Evolutionary conservation across 1,140 invertebrate species (phyloP).

Genomic region (Cyrtorhinus lividipennis): DNA sequence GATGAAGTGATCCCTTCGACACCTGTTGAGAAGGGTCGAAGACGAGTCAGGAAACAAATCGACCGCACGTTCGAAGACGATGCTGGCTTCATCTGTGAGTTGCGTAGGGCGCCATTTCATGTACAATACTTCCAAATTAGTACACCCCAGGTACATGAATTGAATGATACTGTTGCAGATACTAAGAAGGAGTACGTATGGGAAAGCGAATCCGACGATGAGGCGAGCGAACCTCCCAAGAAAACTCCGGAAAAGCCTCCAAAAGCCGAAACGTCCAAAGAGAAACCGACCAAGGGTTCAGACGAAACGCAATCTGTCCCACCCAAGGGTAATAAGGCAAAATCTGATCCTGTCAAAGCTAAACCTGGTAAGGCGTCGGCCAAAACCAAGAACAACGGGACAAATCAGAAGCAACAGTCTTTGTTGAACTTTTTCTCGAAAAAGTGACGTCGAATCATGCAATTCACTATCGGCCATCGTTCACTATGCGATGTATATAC

Average conservation of each 20-base stretch:
- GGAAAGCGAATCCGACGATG: slow-evolving; percentile 14
- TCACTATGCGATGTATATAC: too few relatives aligned
- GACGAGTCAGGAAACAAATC: slow-evolving; percentile 11
- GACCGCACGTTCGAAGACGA: slow-evolving; percentile 14
- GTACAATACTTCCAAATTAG: too few relatives aligned
- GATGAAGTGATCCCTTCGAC: slow-evolving; percentile 18
- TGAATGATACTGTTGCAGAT: too few relatives aligned
- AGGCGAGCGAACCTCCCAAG: background rate
- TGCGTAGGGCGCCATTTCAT: too few relatives aligned
- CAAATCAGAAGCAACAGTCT: background rate
- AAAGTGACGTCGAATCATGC: background rate
- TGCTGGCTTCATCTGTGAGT: slow-evolving; percentile 18
- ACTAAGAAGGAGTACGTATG: slow-evolving; percentile 13
- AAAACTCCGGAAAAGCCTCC: background rate
- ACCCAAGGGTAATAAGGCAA: background rate
- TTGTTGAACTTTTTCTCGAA: background rate
- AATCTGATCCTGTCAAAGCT: background rate
- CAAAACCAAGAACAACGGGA: background rate
- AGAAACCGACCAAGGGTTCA: background rate
- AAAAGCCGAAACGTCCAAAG: background rate
- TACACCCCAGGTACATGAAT: too few relatives aligned
- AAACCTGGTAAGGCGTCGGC: background rate
- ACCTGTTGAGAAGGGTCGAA: slow-evolving; percentile 9
- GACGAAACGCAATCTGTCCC: background rate
- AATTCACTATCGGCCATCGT: too few relatives aligned